Conservation (phyloP, 1,140 invertebrate species). For the Macrobrachium rosenbergii region DNA sequence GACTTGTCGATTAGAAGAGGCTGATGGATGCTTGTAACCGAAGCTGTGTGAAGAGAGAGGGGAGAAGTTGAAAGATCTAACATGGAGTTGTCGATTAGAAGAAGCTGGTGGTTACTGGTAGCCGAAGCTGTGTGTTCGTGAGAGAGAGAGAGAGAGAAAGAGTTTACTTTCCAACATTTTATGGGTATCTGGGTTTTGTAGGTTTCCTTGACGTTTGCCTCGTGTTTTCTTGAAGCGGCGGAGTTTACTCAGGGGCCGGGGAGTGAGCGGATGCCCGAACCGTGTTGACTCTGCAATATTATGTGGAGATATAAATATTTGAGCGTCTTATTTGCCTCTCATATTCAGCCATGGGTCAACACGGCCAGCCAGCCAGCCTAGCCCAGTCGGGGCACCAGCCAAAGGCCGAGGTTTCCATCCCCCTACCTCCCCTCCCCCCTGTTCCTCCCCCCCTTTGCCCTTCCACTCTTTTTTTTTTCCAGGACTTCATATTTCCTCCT, state of each 20-base stretch:
- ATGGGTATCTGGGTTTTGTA: background rate
- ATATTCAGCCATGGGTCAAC: slow-evolving; percentile 24
- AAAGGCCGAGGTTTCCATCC: background rate
- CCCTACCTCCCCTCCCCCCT: background rate
- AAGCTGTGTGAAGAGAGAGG: background rate
- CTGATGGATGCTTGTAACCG: background rate
- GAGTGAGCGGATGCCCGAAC: too few relatives aligned
- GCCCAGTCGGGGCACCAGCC: too few relatives aligned
- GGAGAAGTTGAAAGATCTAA: background rate
- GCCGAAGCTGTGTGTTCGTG: too few relatives aligned
- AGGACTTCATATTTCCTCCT: background rate
- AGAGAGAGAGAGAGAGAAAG: too few relatives aligned
- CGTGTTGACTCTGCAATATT: slow-evolving; percentile 39
- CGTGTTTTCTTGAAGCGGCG: too few relatives aligned
- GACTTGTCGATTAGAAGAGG: too few relatives aligned
- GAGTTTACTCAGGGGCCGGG: too few relatives aligned
- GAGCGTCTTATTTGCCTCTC: slow-evolving; percentile 19
- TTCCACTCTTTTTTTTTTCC: background rate
- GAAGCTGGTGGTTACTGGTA: background rate
- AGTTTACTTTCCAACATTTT: too few relatives aligned
- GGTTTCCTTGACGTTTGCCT: background rate
- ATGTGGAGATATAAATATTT: slow-evolving; percentile 46
- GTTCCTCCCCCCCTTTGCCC: background rate
- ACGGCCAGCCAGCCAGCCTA: too few relatives aligned
- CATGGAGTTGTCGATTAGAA: background rate